A percentile compares a stretch with the other conserved stretches of the same genome.
Conservation (phyloP, 1,140 invertebrate species). For the Spodoptera frugiperda region DNA sequence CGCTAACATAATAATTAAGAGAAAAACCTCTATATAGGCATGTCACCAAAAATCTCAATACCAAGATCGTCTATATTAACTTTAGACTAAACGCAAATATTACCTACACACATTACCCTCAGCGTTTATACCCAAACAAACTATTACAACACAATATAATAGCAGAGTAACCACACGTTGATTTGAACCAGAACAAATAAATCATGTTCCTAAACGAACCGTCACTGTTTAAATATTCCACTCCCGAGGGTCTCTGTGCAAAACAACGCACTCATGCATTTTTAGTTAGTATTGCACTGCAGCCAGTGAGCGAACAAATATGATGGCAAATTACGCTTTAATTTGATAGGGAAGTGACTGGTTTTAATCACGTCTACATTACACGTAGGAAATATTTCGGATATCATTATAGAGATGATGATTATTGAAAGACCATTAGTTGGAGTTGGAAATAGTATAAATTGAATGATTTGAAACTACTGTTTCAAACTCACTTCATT, state of each 20-base stretch:
- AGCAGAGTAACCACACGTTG: slow-evolving; percentile 12
- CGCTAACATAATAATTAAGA: no score
- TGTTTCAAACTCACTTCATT: no score
- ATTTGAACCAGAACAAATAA: slow-evolving; percentile 41
- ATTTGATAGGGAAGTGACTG: slow-evolving; percentile 24
- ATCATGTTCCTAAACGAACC: slow-evolving; percentile 37
- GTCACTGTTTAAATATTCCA: slow-evolving; percentile 42
- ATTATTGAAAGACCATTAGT: not conserved
- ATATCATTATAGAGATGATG: not conserved
- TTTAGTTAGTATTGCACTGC: slow-evolving; percentile 24
- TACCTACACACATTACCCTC: slow-evolving; percentile 3
- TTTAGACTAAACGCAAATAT: not conserved
- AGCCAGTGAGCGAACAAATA: slow-evolving; percentile 1
- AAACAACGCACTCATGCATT: slow-evolving; percentile 37
- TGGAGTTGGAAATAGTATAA: no score
- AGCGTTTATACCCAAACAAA: not conserved
- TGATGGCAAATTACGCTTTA: slow-evolving; percentile 11
- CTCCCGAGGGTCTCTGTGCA: slow-evolving; percentile 11
- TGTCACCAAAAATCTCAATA: no score
- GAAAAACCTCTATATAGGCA: no score
- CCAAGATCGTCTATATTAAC: no score
- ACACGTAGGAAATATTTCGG: no score
- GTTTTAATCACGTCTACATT: slow-evolving; percentile 17
- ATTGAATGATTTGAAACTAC: no score
- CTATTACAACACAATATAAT: slow-evolving; percentile 8